Conservation (phyloP, 2,113 vertebrate species). For the Nycticebus coucang region DNA sequence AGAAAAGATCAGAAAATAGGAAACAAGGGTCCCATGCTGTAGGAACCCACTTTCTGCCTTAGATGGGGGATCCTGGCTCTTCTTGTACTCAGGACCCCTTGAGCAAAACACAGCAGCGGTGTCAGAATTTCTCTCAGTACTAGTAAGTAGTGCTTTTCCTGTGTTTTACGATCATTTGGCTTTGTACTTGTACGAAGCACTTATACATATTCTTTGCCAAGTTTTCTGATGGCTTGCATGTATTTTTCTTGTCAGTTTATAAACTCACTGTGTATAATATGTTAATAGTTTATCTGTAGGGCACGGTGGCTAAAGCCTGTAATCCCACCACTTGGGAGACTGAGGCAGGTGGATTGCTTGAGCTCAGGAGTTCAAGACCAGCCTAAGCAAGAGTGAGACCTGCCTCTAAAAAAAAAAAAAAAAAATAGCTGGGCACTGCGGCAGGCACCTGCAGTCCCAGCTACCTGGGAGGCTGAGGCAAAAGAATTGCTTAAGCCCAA, state of each 20-base stretch:
- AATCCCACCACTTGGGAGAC: too few species aligned
- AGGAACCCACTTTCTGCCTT: background rate
- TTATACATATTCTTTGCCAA: background rate
- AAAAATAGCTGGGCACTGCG: too few species aligned
- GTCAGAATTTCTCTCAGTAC: background rate
- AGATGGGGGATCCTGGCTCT: fast-evolving
- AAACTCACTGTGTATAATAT: background rate
- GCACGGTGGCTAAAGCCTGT: too few species aligned
- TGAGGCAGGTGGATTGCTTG: too few species aligned
- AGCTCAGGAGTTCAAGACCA: too few species aligned
- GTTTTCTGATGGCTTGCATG: background rate
- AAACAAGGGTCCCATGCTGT: background rate
- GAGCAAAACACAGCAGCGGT: background rate
- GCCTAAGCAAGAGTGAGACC: too few species aligned
- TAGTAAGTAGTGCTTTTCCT: fast-evolving
- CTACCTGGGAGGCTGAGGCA: too few species aligned
- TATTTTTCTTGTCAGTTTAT: background rate
- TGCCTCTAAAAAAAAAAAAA: too few species aligned
- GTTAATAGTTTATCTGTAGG: background rate
- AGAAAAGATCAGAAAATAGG: background rate
- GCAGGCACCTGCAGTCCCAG: too few species aligned
- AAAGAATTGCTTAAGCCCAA: too few species aligned
- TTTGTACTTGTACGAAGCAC: background rate
- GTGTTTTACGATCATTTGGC: background rate
- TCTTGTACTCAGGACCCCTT: background rate